Percentiles rank a stretch among this genome's conserved stretches.
Conservation (phyloP, 1,140 invertebrate species). For the Cyclargus thomasi region DNA sequence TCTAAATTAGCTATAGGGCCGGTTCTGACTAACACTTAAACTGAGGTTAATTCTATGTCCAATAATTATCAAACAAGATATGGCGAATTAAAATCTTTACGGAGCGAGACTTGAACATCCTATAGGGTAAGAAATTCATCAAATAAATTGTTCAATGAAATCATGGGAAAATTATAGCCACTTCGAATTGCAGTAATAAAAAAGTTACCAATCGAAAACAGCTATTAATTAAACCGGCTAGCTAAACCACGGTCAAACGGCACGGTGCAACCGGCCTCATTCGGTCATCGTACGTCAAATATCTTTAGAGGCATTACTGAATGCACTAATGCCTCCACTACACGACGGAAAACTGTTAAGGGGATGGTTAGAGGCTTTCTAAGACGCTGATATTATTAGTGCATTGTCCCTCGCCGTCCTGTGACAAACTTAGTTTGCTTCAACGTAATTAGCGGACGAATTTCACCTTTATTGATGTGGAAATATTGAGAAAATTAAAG, state of each 20-base stretch:
- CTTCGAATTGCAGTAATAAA: too few species aligned
- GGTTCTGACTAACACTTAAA: conserved; percentile 23
- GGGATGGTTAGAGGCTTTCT: conserved; percentile 71
- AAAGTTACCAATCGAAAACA: too few species aligned
- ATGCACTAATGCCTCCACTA: conserved; percentile 69
- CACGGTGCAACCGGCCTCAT: conserved; percentile 34
- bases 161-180: too few species aligned
- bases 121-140: too few species aligned
- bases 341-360: conserved; percentile 73
- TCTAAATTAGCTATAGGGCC: conserved; percentile 51
- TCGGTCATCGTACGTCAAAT: conserved; percentile 63
- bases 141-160: too few species aligned
- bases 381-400: conserved; percentile 72
- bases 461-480: not conserved
- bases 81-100: too few species aligned
- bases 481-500: not conserved
- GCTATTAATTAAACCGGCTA: not conserved
- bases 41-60: not conserved
- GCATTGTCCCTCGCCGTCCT: conserved; percentile 63
- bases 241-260: conserved; percentile 28
- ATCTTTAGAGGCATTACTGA: conserved; percentile 71
- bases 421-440: conserved; percentile 34
- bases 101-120: too few species aligned
- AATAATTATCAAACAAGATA: too few species aligned
- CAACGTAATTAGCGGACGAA: not conserved